phyloP scores from a whole-genome alignment of 2,888 invertebrate species.

The Hydropsyche betteni region DNA sequence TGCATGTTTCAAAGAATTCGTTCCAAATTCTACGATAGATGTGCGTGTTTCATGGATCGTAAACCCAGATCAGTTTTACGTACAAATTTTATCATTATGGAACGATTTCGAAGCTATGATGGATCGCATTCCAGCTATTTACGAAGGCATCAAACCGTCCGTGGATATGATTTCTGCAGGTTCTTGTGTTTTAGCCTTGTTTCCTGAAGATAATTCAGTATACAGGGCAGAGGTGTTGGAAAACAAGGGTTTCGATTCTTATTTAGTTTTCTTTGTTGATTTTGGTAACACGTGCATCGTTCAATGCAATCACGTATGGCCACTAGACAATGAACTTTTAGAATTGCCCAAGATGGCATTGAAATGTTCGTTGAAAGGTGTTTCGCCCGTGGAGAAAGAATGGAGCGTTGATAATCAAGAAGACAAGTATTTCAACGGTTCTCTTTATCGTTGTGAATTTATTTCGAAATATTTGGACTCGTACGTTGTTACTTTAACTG shows the following conservation, averaged over 20 bases:
- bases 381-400: constrained; percentile 67
- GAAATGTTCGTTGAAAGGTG: constrained; percentile 71
- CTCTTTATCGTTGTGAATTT: constrained; percentile 69
- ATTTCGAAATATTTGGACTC: constrained; percentile 61
- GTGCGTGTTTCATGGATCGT: constrained; percentile 79
- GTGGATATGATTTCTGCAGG: constrained; percentile 65
- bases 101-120: constrained; percentile 73
- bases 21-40: constrained; percentile 54
- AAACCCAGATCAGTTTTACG: constrained; percentile 77
- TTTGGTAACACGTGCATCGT: constrained; percentile 78
- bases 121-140: constrained; percentile 74
- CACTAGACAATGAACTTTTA: constrained; percentile 72
- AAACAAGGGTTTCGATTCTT: constrained; percentile 67
- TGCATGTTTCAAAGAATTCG: constrained; percentile 37
- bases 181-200: constrained; percentile 74
- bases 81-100: constrained; percentile 65
- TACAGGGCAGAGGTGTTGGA: constrained; percentile 75
- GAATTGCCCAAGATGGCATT: constrained; percentile 76
- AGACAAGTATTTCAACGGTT: constrained; percentile 70
- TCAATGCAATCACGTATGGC: constrained; percentile 72
- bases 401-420: constrained; percentile 69
- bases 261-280: constrained; percentile 77
- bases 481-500: constrained; percentile 64
- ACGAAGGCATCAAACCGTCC: constrained; percentile 64
- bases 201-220: constrained; percentile 74